phyloP scores from a whole-genome alignment of 2,797 vertebrate species.

The Arnoldichthys spilopterus region DNA sequence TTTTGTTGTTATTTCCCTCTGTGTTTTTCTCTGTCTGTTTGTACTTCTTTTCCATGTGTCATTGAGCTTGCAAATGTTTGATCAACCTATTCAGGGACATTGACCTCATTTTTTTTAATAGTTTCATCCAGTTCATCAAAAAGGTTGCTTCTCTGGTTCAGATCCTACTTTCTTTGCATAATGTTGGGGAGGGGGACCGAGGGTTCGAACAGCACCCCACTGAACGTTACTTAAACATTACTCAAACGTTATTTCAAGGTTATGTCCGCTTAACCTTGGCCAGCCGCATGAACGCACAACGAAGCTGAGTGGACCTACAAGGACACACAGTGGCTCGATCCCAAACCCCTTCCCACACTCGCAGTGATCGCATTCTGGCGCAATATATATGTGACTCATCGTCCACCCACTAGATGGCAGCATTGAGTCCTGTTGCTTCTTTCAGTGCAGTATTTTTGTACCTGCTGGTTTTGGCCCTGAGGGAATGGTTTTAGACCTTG shows the following conservation, averaged over 20 bases:
- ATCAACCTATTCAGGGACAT: slow-evolving; percentile 24
- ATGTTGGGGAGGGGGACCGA: not conserved
- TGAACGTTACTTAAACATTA: slow-evolving; percentile 3
- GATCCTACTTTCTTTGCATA: slow-evolving; percentile 2
- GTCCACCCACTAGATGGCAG: slow-evolving; percentile 37
- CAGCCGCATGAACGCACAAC: slow-evolving; percentile 52
- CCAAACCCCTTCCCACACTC: slow-evolving; percentile 13
- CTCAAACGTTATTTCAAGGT: slow-evolving; percentile 9
- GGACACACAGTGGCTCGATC: slow-evolving; percentile 33
- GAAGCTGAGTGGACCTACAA: slow-evolving; percentile 48
- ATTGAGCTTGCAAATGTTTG: slow-evolving; percentile 13
- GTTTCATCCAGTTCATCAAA: not conserved
- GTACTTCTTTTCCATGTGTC: not conserved
- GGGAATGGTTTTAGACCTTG: not conserved
- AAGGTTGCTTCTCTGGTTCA: slow-evolving; percentile 20
- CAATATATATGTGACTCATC: not conserved
- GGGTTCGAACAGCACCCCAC: not conserved
- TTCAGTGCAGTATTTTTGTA: not conserved
- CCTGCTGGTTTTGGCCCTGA: not conserved
- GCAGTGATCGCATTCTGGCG: not conserved
- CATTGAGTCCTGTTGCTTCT: not conserved
- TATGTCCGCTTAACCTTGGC: slow-evolving; percentile 20
- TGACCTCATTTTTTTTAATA: slow-evolving; percentile 15
- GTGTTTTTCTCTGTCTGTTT: not conserved
- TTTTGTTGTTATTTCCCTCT: not conserved